Base-by-base conservation (phyloP, 2,888 invertebrate genomes). In the Heliconius erato region DNA sequence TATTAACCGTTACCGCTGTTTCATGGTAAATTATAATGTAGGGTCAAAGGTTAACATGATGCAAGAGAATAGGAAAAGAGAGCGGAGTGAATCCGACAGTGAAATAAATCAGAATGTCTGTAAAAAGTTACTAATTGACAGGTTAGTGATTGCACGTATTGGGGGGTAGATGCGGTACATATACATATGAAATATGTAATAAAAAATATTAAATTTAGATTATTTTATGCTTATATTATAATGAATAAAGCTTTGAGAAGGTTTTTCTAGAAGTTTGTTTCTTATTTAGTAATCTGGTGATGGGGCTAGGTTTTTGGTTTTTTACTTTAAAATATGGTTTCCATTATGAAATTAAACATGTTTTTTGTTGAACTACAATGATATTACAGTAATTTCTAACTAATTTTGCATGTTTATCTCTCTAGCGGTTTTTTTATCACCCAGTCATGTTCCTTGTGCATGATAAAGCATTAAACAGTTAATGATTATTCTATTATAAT, bases 91-190 rank as follows among this genome's bases (percentile, higher is more conserved):
- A 67, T 94, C 94, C 35, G 90, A 89, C 81, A 88, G 88, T 82
- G 91, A 91, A 86, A 86, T 89, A 76, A 88, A 88, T 85, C 93
- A 91, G 82, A 95, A 94, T 90, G 28, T 90, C 83, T 86, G 91
- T 80, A 94, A 95, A 92, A 94, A 92, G 86, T 74, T 92, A 78
- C 85, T 89, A 76, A 84, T 89, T 82, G 90, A 91, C 87, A 95
- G 95, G 94, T 94, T 91, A 87, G 90, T 85, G 44, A 32, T 71
- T 76, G 80, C 76, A 81, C 76, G 80, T 19, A 26, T 67, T 54
- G 32, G 63, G 28, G 23, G 65, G 65, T 49, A 63, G 32, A 40
- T 76, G 28, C 40, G 65, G 74, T 49, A 49, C 44, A 40, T 72
- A 68, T 59, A 26, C 11, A 65, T 67, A 16, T 44, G 12, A 35